Evolutionary conservation across 2,888 invertebrate genomes (phyloP), one percentile per base, ranked within the genome.

Genomic region (Patella caerulea): DNA sequence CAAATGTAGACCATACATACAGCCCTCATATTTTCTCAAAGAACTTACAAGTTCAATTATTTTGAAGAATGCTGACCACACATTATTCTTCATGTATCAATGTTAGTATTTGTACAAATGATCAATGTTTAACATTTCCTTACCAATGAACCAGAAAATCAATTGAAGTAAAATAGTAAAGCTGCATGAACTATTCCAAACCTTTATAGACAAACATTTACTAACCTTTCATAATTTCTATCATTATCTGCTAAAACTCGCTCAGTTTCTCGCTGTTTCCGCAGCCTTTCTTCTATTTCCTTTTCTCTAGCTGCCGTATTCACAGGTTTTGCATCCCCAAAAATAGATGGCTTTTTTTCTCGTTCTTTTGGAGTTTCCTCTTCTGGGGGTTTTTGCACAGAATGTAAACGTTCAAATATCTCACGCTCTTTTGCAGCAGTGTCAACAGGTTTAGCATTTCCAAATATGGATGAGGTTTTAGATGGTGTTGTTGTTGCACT

Each of bases 361-460:
- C 69, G 34, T 34, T 45, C 71, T 55, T 73, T 72, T 2, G 71
- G 71, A 24, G 77, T 75, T 52, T 72, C 77, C 17, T 81, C 59
- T 56, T 79, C 79, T 71, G 73, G 75, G 70, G 72, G 81, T 76
- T 74, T 76, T 24, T 65, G 19, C 11, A 24, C 12, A 24, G 55
- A 59, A 12, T 80, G 78, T 74, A 97, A 93, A 84, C 96, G 94
- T 90, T 96, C 96, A 90, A 98, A 98, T 83, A 98, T 98, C 93
- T 97, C 96, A 76, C 96, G 93, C 89, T 98, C 97, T 86, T 95
- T 94, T 72, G 96, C 95, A 75, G 96, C 95, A 2, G 98, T 98
- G 91, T 98, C 97, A 0, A 98, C 98, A 0, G 98, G 98, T 91
- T 96, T 97, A 24, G 98, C 98, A 54, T 94, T 95, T n/a, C 98